Base-by-base conservation (phyloP, 2,888 invertebrate species). In the Trichogramma dendrolimi region DNA sequence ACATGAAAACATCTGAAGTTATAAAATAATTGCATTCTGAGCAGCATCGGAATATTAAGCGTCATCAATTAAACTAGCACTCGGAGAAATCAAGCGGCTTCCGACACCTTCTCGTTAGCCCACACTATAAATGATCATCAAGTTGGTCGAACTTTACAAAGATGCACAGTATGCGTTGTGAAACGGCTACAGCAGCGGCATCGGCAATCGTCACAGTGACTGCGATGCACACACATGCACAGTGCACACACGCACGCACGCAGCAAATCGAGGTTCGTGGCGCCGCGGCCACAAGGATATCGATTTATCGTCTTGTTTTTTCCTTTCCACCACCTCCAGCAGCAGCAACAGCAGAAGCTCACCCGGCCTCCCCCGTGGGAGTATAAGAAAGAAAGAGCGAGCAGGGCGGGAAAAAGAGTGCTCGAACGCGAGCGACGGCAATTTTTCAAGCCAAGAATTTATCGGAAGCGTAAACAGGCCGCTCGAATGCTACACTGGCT, bases 301-400 rank as follows among this genome's bases (percentile, higher is more conserved):
- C 63, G 63, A 63, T 63, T 63, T 61, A 61, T 63, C 57, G 60
- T 60, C 60, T 60, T 60, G 63, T 63, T 58, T 61, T 61, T 53
- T 49, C 57, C 52, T 53, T 8, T 40, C 10, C 27, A 11, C 43
- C 27, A 14, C 48, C n/a, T 5, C 49, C 48, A 2, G 49, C 27
- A 11, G 41, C 51, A 8, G 10, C 50, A 27, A 27, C 27, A 27
- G 27, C 27, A 27, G 27, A 27, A 27, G 3, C 27, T 27, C 27
- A 27, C 27, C 27, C 27, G 27, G 27, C 27, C 27, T 27, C 27
- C 27, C 27, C 27, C 27, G 27, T 27, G 27, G 27, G 27, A 27
- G 27, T 27, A 27, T 27, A 27, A 27, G 27, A 14, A 48, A 42
- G 44, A 47, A 46, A 46, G 55, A n/a, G 46, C 46, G 53, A 44